These are phyloP conservation scores for Aptenodytes forsteri DNA, from an alignment of 2,113 vertebrate genomes.

Conservation along the genomic window DNA sequence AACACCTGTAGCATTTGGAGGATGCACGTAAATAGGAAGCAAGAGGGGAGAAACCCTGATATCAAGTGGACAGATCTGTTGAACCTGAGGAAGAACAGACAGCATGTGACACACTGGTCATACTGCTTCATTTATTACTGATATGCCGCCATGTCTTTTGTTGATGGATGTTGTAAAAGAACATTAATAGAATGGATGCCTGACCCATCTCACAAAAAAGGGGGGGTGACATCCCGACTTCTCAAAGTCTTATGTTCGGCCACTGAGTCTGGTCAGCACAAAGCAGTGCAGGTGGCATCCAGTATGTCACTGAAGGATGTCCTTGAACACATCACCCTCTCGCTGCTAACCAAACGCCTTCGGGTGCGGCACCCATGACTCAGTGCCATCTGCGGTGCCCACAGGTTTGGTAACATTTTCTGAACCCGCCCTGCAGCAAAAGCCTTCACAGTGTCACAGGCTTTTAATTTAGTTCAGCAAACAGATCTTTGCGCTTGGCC, in stretches of 20 bases:
- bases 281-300: neutral
- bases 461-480: neutral
- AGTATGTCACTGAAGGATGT: neutral
- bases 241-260: neutral
- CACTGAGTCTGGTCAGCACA: neutral
- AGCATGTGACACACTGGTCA: neutral
- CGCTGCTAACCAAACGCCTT: neutral
- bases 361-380: neutral
- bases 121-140: neutral
- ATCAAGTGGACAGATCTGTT: neutral
- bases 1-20: neutral
- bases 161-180: neutral
- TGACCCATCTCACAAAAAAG: neutral
- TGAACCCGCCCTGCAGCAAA: neutral
- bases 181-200: neutral
- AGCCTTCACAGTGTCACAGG: neutral
- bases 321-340: neutral
- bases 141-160: rapidly evolving
- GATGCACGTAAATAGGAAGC: neutral
- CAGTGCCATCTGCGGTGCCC: neutral
- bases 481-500: neutral
- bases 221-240: neutral
- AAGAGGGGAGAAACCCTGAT: neutral
- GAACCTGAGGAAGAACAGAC: neutral
- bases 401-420: slow-evolving; percentile 59